These are phyloP conservation scores for Pseudocheirus occidentalis DNA, from an alignment of 2,797 vertebrate genomes.

Conservation along the genomic window DNA sequence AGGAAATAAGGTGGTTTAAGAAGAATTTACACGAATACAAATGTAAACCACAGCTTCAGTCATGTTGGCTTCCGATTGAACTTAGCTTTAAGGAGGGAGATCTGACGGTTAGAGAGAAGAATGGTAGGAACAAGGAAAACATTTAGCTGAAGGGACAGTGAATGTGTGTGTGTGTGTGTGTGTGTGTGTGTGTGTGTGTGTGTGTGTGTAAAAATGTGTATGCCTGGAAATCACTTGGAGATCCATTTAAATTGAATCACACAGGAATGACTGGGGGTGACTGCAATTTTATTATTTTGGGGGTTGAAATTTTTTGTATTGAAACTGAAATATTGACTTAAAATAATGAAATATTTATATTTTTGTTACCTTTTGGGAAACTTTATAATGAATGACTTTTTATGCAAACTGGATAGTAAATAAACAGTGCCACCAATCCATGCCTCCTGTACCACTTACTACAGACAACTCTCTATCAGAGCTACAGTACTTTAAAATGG, in stretches of 20 bases:
- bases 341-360: not conserved
- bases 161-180: not conserved
- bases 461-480: not conserved
- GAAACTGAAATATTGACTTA: not conserved
- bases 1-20: not conserved
- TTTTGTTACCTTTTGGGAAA: conserved; percentile 15
- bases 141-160: not conserved
- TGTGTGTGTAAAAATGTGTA: no score
- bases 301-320: not conserved
- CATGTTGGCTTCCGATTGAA: not conserved
- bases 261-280: no score
- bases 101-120: not conserved
- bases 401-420: not conserved
- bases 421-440: not conserved
- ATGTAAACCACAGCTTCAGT: not conserved
- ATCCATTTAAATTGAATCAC: not conserved
- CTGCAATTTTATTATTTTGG: not conserved
- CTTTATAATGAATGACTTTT: not conserved
- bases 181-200: not conserved
- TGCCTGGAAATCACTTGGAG: not conserved
- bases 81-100: not conserved
- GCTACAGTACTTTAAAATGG: not conserved
- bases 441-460: not conserved
- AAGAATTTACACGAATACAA: not conserved
- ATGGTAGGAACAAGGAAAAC: not conserved